Evolutionary conservation across 2,797 vertebrate species (phyloP).

Genomic region (Smutsia temminckii): DNA sequence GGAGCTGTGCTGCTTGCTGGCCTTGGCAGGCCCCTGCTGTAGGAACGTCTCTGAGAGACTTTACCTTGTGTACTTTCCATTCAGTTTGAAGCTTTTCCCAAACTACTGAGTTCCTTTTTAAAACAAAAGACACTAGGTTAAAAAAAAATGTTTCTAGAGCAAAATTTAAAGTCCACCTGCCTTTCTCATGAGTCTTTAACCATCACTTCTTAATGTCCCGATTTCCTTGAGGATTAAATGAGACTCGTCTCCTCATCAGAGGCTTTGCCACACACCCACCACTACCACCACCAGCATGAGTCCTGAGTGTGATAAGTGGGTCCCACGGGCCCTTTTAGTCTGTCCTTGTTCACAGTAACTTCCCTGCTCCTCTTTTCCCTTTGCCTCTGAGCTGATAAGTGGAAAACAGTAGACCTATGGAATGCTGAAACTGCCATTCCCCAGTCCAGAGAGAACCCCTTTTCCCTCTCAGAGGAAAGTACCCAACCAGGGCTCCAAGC

Average conservation of each 20-base stretch:
- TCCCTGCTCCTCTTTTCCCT: not conserved
- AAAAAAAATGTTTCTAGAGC: constrained; percentile 1
- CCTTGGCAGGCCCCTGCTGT: not conserved
- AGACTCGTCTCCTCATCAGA: not conserved
- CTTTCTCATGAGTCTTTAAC: not conserved
- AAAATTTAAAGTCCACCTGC: constrained; percentile 32
- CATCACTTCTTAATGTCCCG: not conserved
- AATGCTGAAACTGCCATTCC: not conserved
- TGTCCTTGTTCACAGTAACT: not conserved
- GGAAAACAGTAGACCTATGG: not conserved
- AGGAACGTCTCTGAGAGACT: not conserved
- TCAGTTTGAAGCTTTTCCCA: not conserved
- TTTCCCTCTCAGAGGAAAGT: not conserved
- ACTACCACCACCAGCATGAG: not conserved
- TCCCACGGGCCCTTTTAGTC: not conserved
- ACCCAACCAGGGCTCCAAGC: not conserved
- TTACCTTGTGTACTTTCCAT: not conserved
- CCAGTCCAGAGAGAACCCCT: not conserved
- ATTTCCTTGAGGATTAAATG: constrained; percentile 7
- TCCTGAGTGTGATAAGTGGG: not conserved
- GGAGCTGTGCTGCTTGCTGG: not conserved
- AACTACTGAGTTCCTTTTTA: constrained; percentile 33
- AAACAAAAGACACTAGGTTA: constrained; percentile 2
- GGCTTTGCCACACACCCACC: not conserved
- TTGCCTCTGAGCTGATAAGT: not conserved